Evolutionary conservation across 2,888 invertebrate species (phyloP).

Genomic region (Campaea margaritaria): DNA sequence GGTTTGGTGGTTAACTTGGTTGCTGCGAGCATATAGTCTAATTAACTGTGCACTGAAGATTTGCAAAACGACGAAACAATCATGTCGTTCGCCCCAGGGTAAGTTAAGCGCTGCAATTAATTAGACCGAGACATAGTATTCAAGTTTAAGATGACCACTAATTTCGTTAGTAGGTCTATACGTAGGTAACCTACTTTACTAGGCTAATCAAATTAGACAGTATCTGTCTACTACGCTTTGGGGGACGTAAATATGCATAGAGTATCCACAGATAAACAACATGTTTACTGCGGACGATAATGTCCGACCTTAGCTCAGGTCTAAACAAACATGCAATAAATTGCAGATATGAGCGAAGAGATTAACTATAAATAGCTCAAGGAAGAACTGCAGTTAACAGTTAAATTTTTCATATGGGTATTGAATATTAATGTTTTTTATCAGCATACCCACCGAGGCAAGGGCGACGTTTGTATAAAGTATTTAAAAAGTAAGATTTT

Average conservation of each 20-base stretch:
- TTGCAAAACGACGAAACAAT: no score
- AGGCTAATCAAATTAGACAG: no score
- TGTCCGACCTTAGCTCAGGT: slow-evolving; percentile 19
- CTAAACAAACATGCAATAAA: slow-evolving; percentile 25
- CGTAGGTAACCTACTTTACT: background rate
- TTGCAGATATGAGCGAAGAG: slow-evolving; percentile 13
- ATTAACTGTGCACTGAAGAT: no score
- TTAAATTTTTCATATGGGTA: slow-evolving; percentile 4
- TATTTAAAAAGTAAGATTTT: background rate
- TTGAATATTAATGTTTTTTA: slow-evolving; percentile 5
- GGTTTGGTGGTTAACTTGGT: no score
- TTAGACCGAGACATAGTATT: no score
- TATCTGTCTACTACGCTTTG: no score
- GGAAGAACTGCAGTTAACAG: slow-evolving; percentile 14
- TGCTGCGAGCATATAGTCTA: no score
- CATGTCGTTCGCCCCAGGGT: no score
- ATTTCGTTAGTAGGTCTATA: no score
- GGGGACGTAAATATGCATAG: background rate
- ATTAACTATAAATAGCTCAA: slow-evolving; percentile 25
- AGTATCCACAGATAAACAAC: slow-evolving; percentile 6
- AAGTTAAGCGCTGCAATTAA: no score
- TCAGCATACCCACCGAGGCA: background rate
- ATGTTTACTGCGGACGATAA: slow-evolving; percentile 21
- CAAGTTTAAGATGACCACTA: no score
- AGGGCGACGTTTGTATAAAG: no score